Percentiles rank a stretch among this genome's conserved stretches.
These are phyloP conservation scores for Willowsia nigromaculata DNA, from an alignment of 2,888 invertebrate species.

Conservation along the genomic window DNA sequence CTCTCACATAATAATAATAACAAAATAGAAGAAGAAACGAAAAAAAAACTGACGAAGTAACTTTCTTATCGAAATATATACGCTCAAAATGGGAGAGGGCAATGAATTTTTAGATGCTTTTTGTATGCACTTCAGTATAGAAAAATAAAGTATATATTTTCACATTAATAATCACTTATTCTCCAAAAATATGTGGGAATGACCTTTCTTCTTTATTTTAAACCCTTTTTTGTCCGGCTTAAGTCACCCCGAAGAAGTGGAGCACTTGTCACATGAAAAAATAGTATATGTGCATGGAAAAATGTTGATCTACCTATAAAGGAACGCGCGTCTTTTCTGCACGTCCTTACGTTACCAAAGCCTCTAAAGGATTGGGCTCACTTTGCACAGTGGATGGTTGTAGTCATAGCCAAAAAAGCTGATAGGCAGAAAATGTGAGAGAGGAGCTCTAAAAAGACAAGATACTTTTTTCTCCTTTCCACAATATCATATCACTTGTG, in stretches of 20 bases:
- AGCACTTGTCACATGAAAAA: neutral
- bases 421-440: neutral
- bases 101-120: neutral
- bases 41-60: constrained; percentile 27
- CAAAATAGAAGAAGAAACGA: too few relatives aligned
- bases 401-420: neutral
- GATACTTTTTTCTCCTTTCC: too few relatives aligned
- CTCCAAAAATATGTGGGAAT: neutral
- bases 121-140: too few relatives aligned
- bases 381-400: constrained; percentile 30
- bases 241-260: constrained; percentile 37
- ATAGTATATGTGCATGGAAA: neutral
- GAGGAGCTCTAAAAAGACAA: neutral
- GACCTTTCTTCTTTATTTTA: neutral
- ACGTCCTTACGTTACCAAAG: constrained; percentile 57
- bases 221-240: neutral
- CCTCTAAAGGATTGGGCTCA: constrained; percentile 59
- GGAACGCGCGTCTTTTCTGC: constrained; percentile 6
- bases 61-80: constrained; percentile 18
- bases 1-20: neutral
- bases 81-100: neutral
- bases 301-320: neutral
- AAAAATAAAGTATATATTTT: too few relatives aligned
- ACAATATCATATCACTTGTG: too few relatives aligned
- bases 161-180: neutral